phyloP scores from a whole-genome alignment of 2,888 invertebrate species.

The Drosophila diplacantha region DNA sequence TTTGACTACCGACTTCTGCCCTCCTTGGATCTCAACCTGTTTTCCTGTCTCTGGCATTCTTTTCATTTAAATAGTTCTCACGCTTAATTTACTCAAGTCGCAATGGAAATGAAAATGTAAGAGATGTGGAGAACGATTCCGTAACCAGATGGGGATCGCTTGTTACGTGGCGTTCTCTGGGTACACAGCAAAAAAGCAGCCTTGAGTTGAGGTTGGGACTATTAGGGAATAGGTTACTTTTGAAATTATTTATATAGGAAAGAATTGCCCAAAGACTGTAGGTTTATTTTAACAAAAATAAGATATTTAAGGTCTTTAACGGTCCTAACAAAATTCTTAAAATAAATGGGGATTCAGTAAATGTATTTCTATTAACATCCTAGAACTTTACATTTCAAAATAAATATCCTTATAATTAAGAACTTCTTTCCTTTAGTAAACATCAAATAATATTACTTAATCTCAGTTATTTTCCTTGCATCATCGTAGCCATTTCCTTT shows the following conservation, averaged over 20 bases:
- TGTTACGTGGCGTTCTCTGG: conserved; percentile 11
- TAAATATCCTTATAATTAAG: background rate
- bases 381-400: background rate
- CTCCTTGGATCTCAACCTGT: conserved; percentile 37
- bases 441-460: background rate
- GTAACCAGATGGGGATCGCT: conserved; percentile 6
- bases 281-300: no score
- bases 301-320: no score
- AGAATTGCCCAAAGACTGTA: background rate
- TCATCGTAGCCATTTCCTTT: conserved; percentile 12
- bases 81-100: conserved; percentile 41
- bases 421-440: background rate
- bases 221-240: background rate
- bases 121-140: conserved; percentile 17
- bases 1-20: conserved; percentile 25
- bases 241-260: background rate
- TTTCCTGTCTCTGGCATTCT: conserved; percentile 25
- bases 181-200: background rate
- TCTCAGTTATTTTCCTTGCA: conserved; percentile 5
- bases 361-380: background rate
- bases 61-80: conserved; percentile 37
- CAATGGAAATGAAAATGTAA: conserved; percentile 35
- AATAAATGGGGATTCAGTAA: background rate
- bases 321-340: background rate
- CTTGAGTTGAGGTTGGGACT: no score